These are phyloP conservation scores for Meriones psammophilus DNA, from an alignment of 2,797 vertebrate species.

Conservation along the genomic window DNA sequence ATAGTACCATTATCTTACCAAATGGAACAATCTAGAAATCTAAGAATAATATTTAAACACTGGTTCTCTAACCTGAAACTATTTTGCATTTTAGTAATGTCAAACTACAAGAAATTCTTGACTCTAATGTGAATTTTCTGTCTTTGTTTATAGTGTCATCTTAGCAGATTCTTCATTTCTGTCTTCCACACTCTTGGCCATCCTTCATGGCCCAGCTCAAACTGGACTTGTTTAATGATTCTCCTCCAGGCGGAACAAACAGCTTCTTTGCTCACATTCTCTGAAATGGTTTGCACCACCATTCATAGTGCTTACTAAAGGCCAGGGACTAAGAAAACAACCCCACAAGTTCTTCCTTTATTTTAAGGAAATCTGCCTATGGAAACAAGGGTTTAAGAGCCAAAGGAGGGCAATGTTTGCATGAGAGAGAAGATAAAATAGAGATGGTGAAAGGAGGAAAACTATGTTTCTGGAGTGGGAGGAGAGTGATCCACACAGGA, in stretches of 20 bases:
- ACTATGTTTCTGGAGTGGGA: too few relatives aligned
- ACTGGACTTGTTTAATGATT: neutral
- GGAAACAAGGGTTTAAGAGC: neutral
- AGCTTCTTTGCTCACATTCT: neutral
- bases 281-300: neutral
- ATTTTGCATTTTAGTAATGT: neutral
- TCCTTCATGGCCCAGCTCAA: neutral
- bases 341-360: neutral
- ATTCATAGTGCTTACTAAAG: neutral
- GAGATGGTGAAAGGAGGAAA: neutral
- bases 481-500: neutral
- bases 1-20: too few relatives aligned
- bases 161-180: neutral
- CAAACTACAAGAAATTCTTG: neutral
- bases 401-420: too few relatives aligned
- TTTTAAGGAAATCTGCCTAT: neutral
- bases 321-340: neutral
- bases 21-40: neutral
- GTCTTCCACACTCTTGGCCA: neutral
- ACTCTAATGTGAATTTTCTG: neutral
- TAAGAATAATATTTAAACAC: neutral
- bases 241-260: neutral
- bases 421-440: neutral
- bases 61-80: neutral
- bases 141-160: neutral